Percentiles rank a stretch among this genome's conserved stretches.
phyloP scores from a whole-genome alignment of 64 coral and sea anemone species.

The Trachythela sp. region DNA sequence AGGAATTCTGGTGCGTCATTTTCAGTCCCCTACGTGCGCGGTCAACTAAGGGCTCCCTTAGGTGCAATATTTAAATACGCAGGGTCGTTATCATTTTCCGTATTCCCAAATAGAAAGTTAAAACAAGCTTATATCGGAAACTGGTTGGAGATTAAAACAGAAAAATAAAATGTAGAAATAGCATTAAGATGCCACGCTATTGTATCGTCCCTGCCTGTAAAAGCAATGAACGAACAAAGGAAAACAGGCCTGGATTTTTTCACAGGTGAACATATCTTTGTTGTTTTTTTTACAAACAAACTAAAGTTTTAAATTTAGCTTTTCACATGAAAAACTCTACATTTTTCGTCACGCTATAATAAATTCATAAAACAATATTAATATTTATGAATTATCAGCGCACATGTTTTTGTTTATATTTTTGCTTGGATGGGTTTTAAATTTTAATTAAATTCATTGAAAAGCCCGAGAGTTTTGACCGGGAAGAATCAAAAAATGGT shows the following conservation, averaged over 20 bases:
- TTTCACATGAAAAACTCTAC: background rate
- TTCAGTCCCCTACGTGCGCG: no score
- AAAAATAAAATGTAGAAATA: background rate
- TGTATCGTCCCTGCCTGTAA: background rate
- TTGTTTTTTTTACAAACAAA: background rate
- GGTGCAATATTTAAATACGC: no score
- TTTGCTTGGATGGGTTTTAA: background rate
- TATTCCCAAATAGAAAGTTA: no score
- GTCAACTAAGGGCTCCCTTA: no score
- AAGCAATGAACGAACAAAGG: background rate
- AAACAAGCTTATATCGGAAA: no score
- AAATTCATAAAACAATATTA: background rate
- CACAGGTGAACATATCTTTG: background rate
- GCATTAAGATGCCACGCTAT: background rate
- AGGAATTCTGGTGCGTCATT: no score
- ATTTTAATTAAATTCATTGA: background rate
- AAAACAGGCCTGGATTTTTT: background rate
- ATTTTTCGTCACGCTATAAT: background rate
- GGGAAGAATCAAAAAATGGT: conserved; percentile 3
- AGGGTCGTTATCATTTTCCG: no score
- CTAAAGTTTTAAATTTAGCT: background rate
- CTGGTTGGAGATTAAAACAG: no score
- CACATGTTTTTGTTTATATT: background rate
- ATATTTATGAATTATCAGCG: background rate
- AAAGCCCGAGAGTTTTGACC: background rate